These are phyloP conservation scores for Brachynemurus nebulosus DNA, from an alignment of 2,888 invertebrate species.

Conservation along the genomic window DNA sequence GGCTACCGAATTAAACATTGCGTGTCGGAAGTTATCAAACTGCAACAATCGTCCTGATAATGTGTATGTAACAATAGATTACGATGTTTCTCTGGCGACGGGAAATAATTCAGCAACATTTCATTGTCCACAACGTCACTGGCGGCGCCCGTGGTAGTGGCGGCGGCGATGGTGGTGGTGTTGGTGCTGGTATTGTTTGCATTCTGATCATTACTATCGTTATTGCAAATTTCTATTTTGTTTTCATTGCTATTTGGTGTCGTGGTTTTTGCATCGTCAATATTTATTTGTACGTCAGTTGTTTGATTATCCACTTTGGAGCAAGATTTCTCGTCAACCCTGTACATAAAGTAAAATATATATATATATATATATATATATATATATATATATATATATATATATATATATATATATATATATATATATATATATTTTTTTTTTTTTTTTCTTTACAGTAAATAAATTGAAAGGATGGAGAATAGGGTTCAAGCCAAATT, in stretches of 20 bases:
- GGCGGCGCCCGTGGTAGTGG: no score
- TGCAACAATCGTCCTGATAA: slow-evolving; percentile 3
- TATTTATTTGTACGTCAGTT: neutral
- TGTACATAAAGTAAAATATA: no score
- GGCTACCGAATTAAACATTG: slow-evolving; percentile 9
- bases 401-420: no score
- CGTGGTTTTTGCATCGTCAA: neutral
- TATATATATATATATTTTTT: no score
- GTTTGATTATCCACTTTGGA: slow-evolving; percentile 2
- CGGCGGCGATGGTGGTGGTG: no score
- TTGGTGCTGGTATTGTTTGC: no score
- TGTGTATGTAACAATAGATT: slow-evolving; percentile 5
- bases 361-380: no score
- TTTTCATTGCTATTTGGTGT: neutral
- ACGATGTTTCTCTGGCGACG: slow-evolving; percentile 5
- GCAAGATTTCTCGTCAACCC: neutral
- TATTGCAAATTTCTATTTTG: neutral
- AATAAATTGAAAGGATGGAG: no score
- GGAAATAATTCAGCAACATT: neutral
- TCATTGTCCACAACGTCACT: neutral
- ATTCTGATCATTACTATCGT: neutral
- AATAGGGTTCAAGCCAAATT: no score
- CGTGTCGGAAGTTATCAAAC: slow-evolving; percentile 2
- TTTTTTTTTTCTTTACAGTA: no score
- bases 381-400: no score